Evolutionary conservation across 1,140 invertebrate genomes (phyloP), one percentile per base, ranked within the genome.

Genomic region (Semibalanus balanoides): DNA sequence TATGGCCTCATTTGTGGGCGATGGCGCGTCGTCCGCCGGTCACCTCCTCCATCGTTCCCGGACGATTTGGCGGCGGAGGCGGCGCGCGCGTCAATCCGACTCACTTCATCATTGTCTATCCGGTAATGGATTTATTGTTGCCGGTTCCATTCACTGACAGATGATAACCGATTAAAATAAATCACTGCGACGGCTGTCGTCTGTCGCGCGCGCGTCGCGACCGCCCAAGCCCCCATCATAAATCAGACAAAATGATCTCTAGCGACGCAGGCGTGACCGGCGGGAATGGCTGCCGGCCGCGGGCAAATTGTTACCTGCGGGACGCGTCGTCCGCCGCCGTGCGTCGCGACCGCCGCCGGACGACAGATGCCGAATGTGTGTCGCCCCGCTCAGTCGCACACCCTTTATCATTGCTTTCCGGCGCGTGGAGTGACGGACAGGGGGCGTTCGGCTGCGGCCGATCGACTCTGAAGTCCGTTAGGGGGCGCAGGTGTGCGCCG

Each of bases 91-190:
- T 11, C 51, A 64, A 11, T 64, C 51, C 22, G 51, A 25, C 11
- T 22, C 51, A 64, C 51, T 64, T 25, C 51, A 64, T 64, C 51
- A 64, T 64, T 64, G 51, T 64, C 51, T 64, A 64, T 64, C 51
- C 51, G 51, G 51, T 64, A 64, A 64, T 64, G 51, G 51, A 64
- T 64, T 64, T 64, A 64, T 64, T 64, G 51, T 64, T 64, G 51
- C 51, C 51, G 51, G 22, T 19, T 14, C 51, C 22, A 64, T 64
- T 64, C 51, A 64, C 11, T 19, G 51, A 25, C 51, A 25, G 51
- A 64, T 64, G 51, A 64, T 64, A 64, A 64, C 51, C 51, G 51
- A 64, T 64, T 64, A 64, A 64, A 64, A 64, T 64, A 64, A 64
- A 64, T 64, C 51, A 64, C 51, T 19, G 51, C 51, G 51, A 3